A percentile compares a stretch with the other conserved stretches of the same genome.
Evolutionary conservation across 2,888 invertebrate species (phyloP).

Genomic region (Oxyscelio sp.): DNA sequence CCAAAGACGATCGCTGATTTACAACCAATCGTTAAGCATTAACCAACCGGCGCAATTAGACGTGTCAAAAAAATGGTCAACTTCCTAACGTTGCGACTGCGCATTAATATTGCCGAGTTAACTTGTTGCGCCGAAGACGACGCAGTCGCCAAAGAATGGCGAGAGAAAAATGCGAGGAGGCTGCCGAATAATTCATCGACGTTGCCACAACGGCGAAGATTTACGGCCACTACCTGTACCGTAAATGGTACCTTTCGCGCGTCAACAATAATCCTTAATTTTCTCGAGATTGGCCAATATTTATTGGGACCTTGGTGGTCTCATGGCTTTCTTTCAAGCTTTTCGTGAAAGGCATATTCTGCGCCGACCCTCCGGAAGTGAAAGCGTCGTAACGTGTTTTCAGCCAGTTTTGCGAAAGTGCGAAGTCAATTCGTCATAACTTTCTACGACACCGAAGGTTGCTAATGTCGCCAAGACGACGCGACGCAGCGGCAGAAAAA

Average conservation of each 20-base stretch:
- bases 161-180: slow-evolving; percentile 56
- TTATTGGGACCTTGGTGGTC: slow-evolving; percentile 40
- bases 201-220: slow-evolving; percentile 49
- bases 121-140: slow-evolving; percentile 57
- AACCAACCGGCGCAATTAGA: slow-evolving; percentile 34
- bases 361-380: slow-evolving; percentile 34
- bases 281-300: slow-evolving; percentile 62
- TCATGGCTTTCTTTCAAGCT: slow-evolving; percentile 38
- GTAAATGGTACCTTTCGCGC: slow-evolving; percentile 60
- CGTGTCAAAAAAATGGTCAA: slow-evolving; percentile 46
- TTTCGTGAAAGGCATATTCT: slow-evolving; percentile 50
- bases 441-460: slow-evolving; percentile 35
- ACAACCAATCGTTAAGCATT: slow-evolving; percentile 39
- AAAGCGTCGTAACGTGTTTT: slow-evolving; percentile 51
- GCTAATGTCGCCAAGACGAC: slow-evolving; percentile 5
- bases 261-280: slow-evolving; percentile 58
- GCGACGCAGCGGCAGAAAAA: not conserved
- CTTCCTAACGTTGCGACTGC: slow-evolving; percentile 26
- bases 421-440: slow-evolving; percentile 37
- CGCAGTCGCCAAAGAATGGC: slow-evolving; percentile 22
- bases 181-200: slow-evolving; percentile 68
- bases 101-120: slow-evolving; percentile 49
- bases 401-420: slow-evolving; percentile 49
- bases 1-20: slow-evolving; percentile 18
- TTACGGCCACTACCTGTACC: slow-evolving; percentile 55